Conservation (phyloP, 2,113 vertebrate genomes). For the Castor canadensis region DNA sequence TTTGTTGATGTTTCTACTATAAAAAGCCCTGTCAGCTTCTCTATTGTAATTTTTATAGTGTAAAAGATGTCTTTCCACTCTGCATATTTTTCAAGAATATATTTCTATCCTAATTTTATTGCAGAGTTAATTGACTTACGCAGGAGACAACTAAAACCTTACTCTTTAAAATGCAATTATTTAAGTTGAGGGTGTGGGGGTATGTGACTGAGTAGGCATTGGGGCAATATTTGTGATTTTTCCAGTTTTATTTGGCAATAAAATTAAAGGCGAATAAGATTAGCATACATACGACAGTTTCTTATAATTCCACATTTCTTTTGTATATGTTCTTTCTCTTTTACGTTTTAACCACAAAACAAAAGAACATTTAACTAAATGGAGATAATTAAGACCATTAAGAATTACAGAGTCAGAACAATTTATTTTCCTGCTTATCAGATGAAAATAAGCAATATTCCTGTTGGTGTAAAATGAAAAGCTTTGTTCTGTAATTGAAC, state of each 20-base stretch:
- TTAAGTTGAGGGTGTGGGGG: background rate
- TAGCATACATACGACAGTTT: background rate
- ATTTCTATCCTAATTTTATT: slow-evolving; percentile 61
- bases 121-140: slow-evolving; percentile 53
- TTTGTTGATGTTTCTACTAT: slow-evolving; percentile 64
- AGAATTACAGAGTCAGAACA: slow-evolving; percentile 32
- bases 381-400: slow-evolving; percentile 56
- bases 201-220: background rate
- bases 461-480: slow-evolving; percentile 38
- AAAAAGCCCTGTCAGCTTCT: slow-evolving; percentile 58
- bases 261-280: slow-evolving; percentile 35
- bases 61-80: background rate
- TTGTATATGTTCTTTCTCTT: background rate
- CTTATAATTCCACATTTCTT: background rate
- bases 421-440: slow-evolving; percentile 40
- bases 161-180: slow-evolving; percentile 41
- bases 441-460: slow-evolving; percentile 56
- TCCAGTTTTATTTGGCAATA: slow-evolving; percentile 35
- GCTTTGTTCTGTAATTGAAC: slow-evolving; percentile 19
- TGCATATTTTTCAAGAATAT: slow-evolving; percentile 54
- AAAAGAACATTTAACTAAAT: slow-evolving; percentile 52
- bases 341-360: slow-evolving; percentile 41
- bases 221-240: slow-evolving; percentile 11
- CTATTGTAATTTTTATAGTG: slow-evolving; percentile 46
- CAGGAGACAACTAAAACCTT: slow-evolving; percentile 19